Evolutionary conservation across 1,140 invertebrate species (phyloP), one percentile per base, ranked within the genome.

Genomic region (Sinonovacula constricta): DNA sequence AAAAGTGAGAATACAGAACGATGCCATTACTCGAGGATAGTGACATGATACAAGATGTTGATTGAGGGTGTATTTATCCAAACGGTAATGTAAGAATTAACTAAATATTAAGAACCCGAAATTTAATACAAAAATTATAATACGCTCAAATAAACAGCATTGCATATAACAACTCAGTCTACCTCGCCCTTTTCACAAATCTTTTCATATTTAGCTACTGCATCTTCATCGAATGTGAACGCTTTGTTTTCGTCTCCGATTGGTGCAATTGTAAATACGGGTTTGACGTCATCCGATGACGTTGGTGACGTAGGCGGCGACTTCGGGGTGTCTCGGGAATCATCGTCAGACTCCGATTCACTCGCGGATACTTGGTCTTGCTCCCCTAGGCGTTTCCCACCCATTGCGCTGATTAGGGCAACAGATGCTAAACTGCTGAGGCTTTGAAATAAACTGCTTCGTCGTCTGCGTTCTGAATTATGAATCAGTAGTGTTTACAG

Each of bases 381-480:
- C 3, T 36, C 62, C 1, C 28, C 1, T 36, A 39, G 24, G 5
- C 36, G 63, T 12, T 24, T 51, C 1, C 65, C 33, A 15, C 75
- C 75, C 39, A 70, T 62, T 34, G 75, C 65, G 60, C 56, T 78
- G 3, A 78, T 54, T 22, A 78, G 45, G 26, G 75, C 75, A 22
- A 62, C 75, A 18, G 75, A 68, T 28, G 75, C 75, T n/a, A 78
- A 34, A 54, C 59, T 78, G 4, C 34, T 62, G 1, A 78, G 57
- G 26, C 75, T 78, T 28, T 70, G 66, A 56, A 78, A 78, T 24
- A 78, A 54, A 60, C 66, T 63, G 45, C 75, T 78, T n/a, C 66
- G n/a, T 36, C 75, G 24, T 39, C 75, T 14, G 18, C 57, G 31
- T 0, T 56, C 75, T 77, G 34, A 28, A 30, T 26, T n/a, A n/a